These are phyloP conservation scores for Gallinago jamesoni DNA, from an alignment of 2,113 vertebrate species.

Conservation along the genomic window DNA sequence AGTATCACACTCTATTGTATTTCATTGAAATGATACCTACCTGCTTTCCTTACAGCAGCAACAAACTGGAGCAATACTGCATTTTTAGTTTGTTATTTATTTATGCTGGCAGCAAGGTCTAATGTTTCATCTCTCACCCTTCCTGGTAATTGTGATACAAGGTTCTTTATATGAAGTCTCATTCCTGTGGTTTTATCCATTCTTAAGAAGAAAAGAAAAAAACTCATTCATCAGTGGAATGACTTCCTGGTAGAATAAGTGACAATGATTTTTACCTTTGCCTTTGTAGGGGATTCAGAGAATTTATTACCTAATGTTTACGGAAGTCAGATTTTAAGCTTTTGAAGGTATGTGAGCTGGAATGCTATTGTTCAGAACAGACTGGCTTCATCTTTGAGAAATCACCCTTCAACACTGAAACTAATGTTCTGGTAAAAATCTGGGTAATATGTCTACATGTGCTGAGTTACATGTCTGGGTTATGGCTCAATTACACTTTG, in stretches of 20 bases:
- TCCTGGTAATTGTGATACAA: conserved; percentile 48
- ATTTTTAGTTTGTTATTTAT: not conserved
- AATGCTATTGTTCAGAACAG: not conserved
- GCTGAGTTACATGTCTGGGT: not conserved
- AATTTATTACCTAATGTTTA: not conserved
- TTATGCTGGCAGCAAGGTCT: conserved; percentile 15
- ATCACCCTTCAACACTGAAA: not conserved
- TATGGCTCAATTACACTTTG: not conserved
- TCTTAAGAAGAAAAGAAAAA: conserved; percentile 42
- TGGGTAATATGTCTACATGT: not conserved
- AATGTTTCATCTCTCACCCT: conserved; percentile 40
- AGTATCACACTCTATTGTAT: not conserved
- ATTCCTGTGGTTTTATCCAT: conserved; percentile 60
- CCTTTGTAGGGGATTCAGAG: not conserved
- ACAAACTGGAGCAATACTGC: not conserved
- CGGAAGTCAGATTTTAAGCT: not conserved
- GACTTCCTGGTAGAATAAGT: conserved; percentile 33
- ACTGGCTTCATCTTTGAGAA: not conserved
- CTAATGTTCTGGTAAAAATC: not conserved
- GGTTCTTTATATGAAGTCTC: not conserved
- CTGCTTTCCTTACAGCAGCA: not conserved
- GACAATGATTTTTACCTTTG: not conserved
- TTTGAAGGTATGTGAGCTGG: not conserved
- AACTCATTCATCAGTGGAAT: conserved; percentile 18
- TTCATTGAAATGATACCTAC: not conserved